phyloP scores from a whole-genome alignment of 2,797 vertebrate genomes.

The Sus cebifrons region DNA sequence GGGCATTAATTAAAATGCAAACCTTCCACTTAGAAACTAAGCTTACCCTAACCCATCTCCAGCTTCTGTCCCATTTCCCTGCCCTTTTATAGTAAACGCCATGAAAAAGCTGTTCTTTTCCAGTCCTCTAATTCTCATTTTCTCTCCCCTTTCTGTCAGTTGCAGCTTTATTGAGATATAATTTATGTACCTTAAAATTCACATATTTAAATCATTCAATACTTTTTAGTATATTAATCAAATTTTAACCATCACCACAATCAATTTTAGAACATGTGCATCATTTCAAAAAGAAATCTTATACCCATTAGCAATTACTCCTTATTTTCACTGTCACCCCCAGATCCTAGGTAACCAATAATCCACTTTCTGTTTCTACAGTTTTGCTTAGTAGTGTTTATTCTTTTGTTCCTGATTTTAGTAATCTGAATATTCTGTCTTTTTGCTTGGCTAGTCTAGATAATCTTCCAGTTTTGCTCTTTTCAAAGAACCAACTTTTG shows the following conservation, averaged over 20 bases:
- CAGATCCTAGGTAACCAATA: not conserved
- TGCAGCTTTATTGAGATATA: not conserved
- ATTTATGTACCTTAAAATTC: not conserved
- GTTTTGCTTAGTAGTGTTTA: not conserved
- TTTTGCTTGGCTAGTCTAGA: not conserved
- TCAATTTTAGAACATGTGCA: not conserved
- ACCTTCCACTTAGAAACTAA: not conserved
- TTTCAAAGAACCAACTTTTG: not conserved
- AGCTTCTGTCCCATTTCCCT: not conserved
- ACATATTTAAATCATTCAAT: not conserved
- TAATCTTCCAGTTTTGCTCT: not conserved
- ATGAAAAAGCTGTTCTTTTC: not conserved
- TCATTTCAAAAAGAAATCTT: constrained; percentile 14
- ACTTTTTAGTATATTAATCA: not conserved
- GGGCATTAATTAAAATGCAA: constrained; percentile 12
- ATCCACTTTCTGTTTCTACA: not conserved
- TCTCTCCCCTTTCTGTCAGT: not conserved
- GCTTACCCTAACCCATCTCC: not conserved
- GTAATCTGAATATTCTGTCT: not conserved
- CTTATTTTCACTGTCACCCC: not conserved
- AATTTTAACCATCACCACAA: not conserved
- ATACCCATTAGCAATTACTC: not conserved
- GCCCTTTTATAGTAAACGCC: not conserved
- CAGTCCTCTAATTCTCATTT: not conserved
- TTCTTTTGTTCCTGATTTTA: not conserved